phyloP scores from a whole-genome alignment of 1,140 invertebrate species.

The Globodera rostochiensis region DNA sequence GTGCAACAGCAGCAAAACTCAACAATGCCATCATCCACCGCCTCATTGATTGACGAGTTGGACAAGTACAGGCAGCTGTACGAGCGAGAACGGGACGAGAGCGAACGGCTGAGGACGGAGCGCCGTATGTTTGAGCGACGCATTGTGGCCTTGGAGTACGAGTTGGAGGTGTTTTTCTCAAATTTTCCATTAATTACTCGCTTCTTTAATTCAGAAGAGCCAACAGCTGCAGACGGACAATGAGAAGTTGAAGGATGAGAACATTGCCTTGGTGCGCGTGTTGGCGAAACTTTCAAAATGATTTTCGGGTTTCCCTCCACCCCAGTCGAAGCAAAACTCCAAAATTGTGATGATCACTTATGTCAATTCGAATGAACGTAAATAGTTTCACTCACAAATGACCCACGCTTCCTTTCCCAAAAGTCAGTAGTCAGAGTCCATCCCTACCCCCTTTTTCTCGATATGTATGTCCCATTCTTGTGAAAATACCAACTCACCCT shows the following conservation, averaged over 20 bases:
- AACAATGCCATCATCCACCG: not conserved
- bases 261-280: constrained; percentile 49
- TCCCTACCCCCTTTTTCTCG: too few species aligned
- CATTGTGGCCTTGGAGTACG: constrained; percentile 52
- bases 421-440: not conserved
- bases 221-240: constrained; percentile 50
- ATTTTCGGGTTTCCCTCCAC: not conserved
- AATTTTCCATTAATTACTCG: constrained; percentile 9
- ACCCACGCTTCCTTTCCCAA: not conserved
- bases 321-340: not conserved
- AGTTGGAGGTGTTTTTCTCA: constrained; percentile 42
- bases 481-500: not conserved
- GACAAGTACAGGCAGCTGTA: constrained; percentile 45
- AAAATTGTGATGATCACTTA: not conserved
- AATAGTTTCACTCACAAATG: not conserved
- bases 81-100: constrained; percentile 42
- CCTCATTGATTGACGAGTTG: constrained; percentile 9
- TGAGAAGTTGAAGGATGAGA: constrained; percentile 51
- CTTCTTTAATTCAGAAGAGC: constrained; percentile 44
- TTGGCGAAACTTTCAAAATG: constrained; percentile 43
- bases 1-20: not conserved
- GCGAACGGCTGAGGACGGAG: constrained; percentile 42
- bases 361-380: not conserved
- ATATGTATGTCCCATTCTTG: not conserved
- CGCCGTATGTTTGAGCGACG: constrained; percentile 43